Evolutionary conservation across 2,113 vertebrate species (phyloP).

Genomic region (Daboia siamensis): DNA sequence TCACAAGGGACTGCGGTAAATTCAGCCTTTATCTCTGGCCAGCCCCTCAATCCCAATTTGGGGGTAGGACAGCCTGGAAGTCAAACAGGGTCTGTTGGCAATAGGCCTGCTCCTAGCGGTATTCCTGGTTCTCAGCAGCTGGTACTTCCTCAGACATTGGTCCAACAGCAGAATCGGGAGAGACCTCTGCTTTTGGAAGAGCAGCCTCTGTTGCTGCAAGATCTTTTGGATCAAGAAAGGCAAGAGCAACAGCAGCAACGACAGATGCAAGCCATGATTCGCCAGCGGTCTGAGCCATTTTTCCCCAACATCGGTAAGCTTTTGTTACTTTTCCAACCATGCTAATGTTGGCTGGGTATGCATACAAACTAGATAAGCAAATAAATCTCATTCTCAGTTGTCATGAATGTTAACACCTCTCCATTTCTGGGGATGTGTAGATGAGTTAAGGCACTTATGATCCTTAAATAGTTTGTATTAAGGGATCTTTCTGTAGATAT

Average conservation of each 20-base stretch:
- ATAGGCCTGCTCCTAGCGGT: conserved; percentile 62
- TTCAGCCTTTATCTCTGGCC: conserved; percentile 70
- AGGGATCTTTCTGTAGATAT: not conserved
- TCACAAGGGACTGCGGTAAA: conserved; percentile 73
- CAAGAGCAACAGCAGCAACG: conserved; percentile 97
- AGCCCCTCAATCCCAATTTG: conserved; percentile 62
- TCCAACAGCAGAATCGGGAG: conserved; percentile 75
- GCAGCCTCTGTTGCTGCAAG: conserved; percentile 93
- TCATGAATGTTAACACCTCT: not conserved
- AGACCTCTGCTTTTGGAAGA: conserved; percentile 89
- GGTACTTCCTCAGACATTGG: conserved; percentile 70
- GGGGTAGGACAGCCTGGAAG: conserved; percentile 61
- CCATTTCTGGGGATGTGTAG: not conserved
- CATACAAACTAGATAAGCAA: not conserved
- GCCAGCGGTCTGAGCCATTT: conserved; percentile 83
- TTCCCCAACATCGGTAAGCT: conserved; percentile 85
- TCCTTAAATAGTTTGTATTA: not conserved
- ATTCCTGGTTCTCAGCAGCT: conserved; percentile 74
- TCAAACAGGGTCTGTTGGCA: conserved; percentile 68
- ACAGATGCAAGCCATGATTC: conserved; percentile 96
- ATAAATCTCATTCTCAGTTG: not conserved
- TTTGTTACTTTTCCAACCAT: not conserved
- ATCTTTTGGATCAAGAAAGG: conserved; percentile 94
- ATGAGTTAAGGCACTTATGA: not conserved
- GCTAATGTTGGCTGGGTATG: not conserved